Evolutionary conservation across 2,113 vertebrate species (phyloP), one percentile per base, ranked within the genome.

Genomic region (Bujurquina vittata): DNA sequence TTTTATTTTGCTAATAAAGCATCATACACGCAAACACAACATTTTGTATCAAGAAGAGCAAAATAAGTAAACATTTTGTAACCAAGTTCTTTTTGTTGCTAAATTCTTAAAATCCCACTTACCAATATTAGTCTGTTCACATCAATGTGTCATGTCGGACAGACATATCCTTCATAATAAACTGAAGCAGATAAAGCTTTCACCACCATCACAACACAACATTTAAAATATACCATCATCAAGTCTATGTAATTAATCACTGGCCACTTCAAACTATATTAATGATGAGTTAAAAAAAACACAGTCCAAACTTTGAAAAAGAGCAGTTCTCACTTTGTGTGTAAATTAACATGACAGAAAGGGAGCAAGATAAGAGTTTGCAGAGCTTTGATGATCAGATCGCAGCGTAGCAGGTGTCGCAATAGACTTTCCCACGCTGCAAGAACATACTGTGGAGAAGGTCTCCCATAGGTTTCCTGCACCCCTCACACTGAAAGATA

Each of bases 381-480:
- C 63, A 9, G 81, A 78, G 87, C 75, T 69, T 12, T 5, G 14
- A 61, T 75, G 63, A 91, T 91, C 92, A 95, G 92, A 96, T 96
- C 67, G 96, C 89, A 5, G 94, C 84, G 8, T 98, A 98, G 93
- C 97, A 98, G 89, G 83, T 95, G 90, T 97, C 96, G 2, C 97
- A 98, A 93, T 98, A 96, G 85, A 98, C 96, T 9, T 93, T 96
- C 79, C 96, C 95, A 3, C 91, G 87, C 23, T 97, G 97, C 85
- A 97, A 94, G 93, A 96, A 98, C 94, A 97, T 96, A 75, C 93
- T 96, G 90, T 95, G 81, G 62, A 97, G 91, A 10, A 97, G 94
- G 72, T 98, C 96, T 90, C 97, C 97, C 97, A 98, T 97, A 0
- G 96, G 95, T 87, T 95, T 97, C 75, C 94, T 92, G 83, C 97